Base-by-base conservation (phyloP, 2,888 invertebrate genomes). In the Globia sparganii region DNA sequence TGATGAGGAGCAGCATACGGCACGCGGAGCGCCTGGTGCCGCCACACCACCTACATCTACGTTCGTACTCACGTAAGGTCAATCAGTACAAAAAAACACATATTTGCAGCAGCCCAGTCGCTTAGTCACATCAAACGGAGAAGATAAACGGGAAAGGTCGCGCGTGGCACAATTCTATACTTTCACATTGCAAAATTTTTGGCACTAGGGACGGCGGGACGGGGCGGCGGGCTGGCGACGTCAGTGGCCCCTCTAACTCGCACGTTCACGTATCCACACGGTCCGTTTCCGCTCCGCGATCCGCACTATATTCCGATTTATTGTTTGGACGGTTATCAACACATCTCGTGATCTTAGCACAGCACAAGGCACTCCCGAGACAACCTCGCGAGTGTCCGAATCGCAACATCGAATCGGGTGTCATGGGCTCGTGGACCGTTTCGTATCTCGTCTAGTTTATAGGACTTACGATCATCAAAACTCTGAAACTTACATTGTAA, bases 401-500 rank as follows among this genome's bases (percentile, higher is more conserved):
- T 94, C 91, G 94, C 92, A 92, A 94, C 96, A 90, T 93, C 92
- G 94, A 96, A 91, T 95, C 95, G 95, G 94, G 95, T 96, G 96
- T 95, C 96, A 95, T 93, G 93, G 94, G 95, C 95, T 96, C 96
- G 95, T 96, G 95, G 95, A 95, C 95, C 95, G 94, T 95, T 96
- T 94, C 94, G 92, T 95, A 96, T 94, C 94, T 94, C 91, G 89
- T 89, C 92, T 91, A 88, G 90, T 93, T 93, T 95, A 92, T 92
- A 92, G 91, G 92, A 92, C 92, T 93, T 95, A 93, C 91, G 91
- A 91, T 93, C 94, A 92, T 95, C 93, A 94, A 95, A 96, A 94
- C 94, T 94, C 94, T 93, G 90, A 95, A 96, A 97, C 99, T 99
- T 98, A 99, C 99, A 99, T 99, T 99, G 98, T 99, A 99, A 97